Base-by-base conservation (phyloP, 2,888 invertebrate genomes). In the Quadroppia sp. region DNA sequence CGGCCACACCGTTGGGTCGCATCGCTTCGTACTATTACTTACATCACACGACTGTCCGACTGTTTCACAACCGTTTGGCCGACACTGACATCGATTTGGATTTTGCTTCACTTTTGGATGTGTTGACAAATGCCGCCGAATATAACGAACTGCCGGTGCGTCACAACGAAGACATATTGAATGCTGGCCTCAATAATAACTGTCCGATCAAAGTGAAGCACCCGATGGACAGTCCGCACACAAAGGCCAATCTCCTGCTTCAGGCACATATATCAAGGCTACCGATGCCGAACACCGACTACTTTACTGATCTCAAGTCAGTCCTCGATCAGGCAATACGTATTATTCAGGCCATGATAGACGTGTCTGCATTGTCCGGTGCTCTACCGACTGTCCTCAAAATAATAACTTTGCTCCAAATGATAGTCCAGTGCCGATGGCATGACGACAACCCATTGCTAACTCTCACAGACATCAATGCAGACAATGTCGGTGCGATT, bases 1-100 rank as follows among this genome's bases (percentile, higher is more conserved):
- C 83, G 80, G 82, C 85, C 9, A 92, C 92, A 0, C 90, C 94
- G 79, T 88, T 92, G 85, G 99, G 98, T 0, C 88, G 92, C 74
- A 92, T 99, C 75, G 89, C 96, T 0, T 97, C 98, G 0, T 98
- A 90, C 83, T 99, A 99, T 85, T 99, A 99, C 83, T 84, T 99
- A 32, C 91, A 92, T 0, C 90, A 98, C 83, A 88, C 89, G 79
- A 97, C 96, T 0, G 90, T 98, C 86, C 86, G 89, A 61, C 89
- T 91, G 82, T 92, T 99, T 81, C 85, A 87, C 61, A 86, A 88
- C 45, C 84, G 86, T 40, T 82, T 99, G 64, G 83, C 84, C 0
- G 86, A 87, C 76, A 85, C 89, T 80, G 85, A 86, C 30, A 82
- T 90, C 0, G 88, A 90, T 74, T 88, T 91, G 23, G 71, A 59